phyloP scores from a whole-genome alignment of 2,888 invertebrate genomes.

The Macaria liturata region DNA sequence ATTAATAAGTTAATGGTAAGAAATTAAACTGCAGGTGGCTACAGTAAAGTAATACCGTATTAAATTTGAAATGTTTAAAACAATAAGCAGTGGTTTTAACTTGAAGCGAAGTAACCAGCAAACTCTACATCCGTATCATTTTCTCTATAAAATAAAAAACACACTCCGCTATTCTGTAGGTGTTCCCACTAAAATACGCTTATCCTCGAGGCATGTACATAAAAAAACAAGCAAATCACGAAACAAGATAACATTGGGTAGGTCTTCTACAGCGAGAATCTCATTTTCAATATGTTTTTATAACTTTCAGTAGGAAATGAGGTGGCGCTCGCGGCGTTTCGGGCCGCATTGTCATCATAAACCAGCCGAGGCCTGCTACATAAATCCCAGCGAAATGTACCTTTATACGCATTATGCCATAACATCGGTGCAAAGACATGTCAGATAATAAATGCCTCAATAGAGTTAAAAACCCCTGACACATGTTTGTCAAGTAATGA shows the following conservation, averaged over 20 bases:
- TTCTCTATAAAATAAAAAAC: too few relatives aligned
- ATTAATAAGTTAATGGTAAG: too few relatives aligned
- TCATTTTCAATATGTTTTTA: conserved; percentile 84
- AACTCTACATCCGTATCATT: too few relatives aligned
- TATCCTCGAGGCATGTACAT: conserved; percentile 59
- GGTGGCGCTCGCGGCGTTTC: conserved; percentile 74
- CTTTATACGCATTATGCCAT: conserved; percentile 80
- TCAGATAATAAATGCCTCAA: too few relatives aligned
- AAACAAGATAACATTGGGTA: conserved; percentile 80
- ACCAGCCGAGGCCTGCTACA: conserved; percentile 77
- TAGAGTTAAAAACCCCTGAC: too few relatives aligned
- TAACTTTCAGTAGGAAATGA: conserved; percentile 83
- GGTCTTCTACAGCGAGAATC: conserved; percentile 75
- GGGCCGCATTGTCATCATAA: conserved; percentile 79
- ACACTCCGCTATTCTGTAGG: conserved; percentile 40
- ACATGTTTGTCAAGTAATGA: too few relatives aligned
- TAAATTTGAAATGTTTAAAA: too few relatives aligned
- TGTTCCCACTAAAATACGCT: conserved; percentile 64
- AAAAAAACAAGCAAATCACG: conserved; percentile 79
- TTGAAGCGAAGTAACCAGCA: too few relatives aligned
- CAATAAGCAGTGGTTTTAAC: too few relatives aligned
- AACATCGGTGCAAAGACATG: conserved; percentile 48
- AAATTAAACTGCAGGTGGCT: too few relatives aligned
- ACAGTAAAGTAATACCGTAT: too few relatives aligned
- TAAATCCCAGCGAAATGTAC: conserved; percentile 79